These are phyloP conservation scores for Hypena proboscidalis DNA, from an alignment of 2,888 invertebrate species.

Conservation along the genomic window DNA sequence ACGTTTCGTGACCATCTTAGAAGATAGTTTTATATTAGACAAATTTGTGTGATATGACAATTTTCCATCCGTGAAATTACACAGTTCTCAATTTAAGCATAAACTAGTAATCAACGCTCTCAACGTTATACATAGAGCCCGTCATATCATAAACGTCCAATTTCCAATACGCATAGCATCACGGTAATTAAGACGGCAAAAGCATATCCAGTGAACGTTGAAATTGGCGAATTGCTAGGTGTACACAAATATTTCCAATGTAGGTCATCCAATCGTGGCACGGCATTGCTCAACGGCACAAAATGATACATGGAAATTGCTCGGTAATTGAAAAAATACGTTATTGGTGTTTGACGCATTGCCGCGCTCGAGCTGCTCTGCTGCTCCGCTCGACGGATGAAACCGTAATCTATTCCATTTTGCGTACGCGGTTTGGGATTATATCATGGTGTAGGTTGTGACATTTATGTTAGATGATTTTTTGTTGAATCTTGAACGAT, in stretches of 20 bases:
- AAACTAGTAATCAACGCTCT: too few relatives aligned
- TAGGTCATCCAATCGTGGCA: constrained; percentile 64
- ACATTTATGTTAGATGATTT: too few relatives aligned
- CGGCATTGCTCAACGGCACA: constrained; percentile 63
- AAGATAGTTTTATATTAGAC: too few relatives aligned
- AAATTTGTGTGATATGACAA: too few relatives aligned
- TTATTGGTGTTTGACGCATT: constrained; percentile 80
- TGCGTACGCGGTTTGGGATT: constrained; percentile 3
- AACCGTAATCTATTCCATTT: constrained; percentile 44
- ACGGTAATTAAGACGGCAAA: constrained; percentile 44
- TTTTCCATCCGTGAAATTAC: too few relatives aligned
- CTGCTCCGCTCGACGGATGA: constrained; percentile 47
- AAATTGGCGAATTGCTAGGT: constrained; percentile 63
- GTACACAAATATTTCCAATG: constrained; percentile 74
- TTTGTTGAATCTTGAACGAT: too few relatives aligned
- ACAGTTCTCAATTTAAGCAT: too few relatives aligned
- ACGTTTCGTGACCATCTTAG: too few relatives aligned
- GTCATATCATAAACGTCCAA: too few relatives aligned
- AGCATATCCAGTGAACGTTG: constrained; percentile 43
- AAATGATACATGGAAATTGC: constrained; percentile 82
- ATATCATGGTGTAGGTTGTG: not conserved
- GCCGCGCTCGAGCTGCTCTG: constrained; percentile 59
- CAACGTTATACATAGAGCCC: too few relatives aligned
- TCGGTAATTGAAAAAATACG: constrained; percentile 82
- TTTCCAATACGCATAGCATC: too few relatives aligned